A percentile compares a stretch with the other conserved stretches of the same genome.
Evolutionary conservation across 1,140 invertebrate species (phyloP).

Genomic region (Musca domestica): DNA sequence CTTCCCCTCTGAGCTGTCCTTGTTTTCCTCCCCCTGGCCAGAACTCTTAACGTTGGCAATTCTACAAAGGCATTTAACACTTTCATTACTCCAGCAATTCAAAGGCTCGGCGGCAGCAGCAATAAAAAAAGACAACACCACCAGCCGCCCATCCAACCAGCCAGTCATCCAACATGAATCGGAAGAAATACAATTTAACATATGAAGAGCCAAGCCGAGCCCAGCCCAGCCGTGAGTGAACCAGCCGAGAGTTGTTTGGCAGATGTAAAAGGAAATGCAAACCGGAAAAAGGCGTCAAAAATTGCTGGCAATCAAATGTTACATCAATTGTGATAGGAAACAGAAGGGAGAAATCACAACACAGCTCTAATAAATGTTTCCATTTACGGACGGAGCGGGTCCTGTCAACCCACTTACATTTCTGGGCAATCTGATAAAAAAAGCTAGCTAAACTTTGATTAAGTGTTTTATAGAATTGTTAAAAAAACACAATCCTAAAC

Average conservation of each 20-base stretch:
- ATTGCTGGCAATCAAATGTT: constrained; percentile 13
- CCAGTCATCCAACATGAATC: neutral
- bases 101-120: neutral
- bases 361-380: too few species aligned
- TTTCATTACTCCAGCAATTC: neutral
- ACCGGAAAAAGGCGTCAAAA: constrained; percentile 19
- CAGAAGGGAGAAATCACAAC: neutral
- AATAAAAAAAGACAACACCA: neutral
- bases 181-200: neutral
- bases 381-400: too few species aligned
- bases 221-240: neutral
- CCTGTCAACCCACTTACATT: too few species aligned
- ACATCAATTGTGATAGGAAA: constrained; percentile 13
- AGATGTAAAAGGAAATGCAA: constrained; percentile 15
- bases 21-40: too few species aligned
- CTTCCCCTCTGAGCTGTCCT: neutral
- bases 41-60: neutral
- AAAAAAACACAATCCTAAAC: too few species aligned
- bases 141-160: neutral
- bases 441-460: constrained; percentile 1
- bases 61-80: neutral
- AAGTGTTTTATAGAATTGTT: neutral
- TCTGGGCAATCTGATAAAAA: neutral
- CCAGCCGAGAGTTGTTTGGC: neutral
- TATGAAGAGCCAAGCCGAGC: neutral